These are phyloP conservation scores for Anthoscopus minutus DNA, from an alignment of 2,113 vertebrate species.

Conservation along the genomic window DNA sequence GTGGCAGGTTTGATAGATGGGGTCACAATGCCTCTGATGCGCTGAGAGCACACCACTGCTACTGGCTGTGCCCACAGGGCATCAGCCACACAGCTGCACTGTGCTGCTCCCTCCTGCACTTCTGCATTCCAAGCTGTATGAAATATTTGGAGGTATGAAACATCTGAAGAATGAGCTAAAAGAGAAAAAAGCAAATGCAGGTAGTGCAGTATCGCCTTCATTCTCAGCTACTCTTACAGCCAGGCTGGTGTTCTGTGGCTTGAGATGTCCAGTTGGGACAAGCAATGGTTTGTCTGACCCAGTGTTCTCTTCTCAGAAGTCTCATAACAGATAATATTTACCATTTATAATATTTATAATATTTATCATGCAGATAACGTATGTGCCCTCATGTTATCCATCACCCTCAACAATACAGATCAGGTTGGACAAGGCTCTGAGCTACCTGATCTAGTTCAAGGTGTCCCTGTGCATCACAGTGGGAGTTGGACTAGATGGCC, in stretches of 20 bases:
- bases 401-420: not conserved
- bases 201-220: rapidly evolving
- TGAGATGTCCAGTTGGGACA: not conserved
- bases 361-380: too few relatives aligned
- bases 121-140: not conserved
- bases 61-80: not conserved
- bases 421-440: rapidly evolving
- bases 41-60: rapidly evolving
- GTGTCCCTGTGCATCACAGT: not conserved
- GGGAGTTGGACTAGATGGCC: not conserved
- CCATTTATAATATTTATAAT: too few relatives aligned
- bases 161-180: not conserved
- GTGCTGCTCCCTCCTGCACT: not conserved
- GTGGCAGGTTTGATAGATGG: constrained; percentile 6
- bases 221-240: not conserved
- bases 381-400: not conserved
- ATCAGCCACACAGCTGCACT: not conserved
- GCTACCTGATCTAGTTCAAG: not conserved
- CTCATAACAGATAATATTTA: not conserved
- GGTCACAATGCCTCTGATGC: not conserved
- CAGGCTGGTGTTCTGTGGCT: not conserved
- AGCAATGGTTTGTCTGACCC: not conserved
- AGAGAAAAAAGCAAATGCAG: not conserved
- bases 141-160: not conserved
- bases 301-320: not conserved